These are phyloP conservation scores for Fistularia tabacaria DNA, from an alignment of 2,797 vertebrate species.

Conservation along the genomic window DNA sequence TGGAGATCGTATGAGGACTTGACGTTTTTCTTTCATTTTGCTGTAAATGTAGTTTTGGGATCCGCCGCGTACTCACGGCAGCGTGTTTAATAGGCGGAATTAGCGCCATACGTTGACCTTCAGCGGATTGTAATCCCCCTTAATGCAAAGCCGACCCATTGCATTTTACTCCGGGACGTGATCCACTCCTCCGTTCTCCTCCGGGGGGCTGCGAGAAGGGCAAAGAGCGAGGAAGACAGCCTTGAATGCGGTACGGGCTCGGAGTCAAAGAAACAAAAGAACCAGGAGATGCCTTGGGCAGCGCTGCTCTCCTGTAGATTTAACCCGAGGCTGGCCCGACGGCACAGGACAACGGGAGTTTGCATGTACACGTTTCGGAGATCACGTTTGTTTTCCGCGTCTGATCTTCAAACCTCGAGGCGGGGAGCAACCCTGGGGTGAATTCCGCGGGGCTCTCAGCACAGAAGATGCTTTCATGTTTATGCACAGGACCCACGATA, in stretches of 20 bases:
- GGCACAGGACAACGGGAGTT: background rate
- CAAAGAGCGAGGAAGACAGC: slow-evolving; percentile 13
- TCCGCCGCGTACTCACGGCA: too few relatives aligned
- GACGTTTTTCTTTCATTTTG: too few relatives aligned
- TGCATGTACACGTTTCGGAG: slow-evolving; percentile 3
- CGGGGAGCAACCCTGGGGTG: slow-evolving; percentile 3
- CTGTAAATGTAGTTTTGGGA: too few relatives aligned
- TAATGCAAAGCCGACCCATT: slow-evolving; percentile 22
- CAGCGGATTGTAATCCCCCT: slow-evolving; percentile 28
- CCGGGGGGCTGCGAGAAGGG: slow-evolving; percentile 28
- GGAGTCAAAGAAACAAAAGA: slow-evolving; percentile 6
- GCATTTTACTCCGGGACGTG: background rate
- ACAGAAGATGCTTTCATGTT: too few relatives aligned
- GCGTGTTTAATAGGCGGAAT: slow-evolving; percentile 10
- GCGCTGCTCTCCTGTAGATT: slow-evolving; percentile 10
- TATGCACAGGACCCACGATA: too few relatives aligned
- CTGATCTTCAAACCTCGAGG: too few relatives aligned
- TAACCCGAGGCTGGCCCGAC: background rate
- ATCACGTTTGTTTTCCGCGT: too few relatives aligned
- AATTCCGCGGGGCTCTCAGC: too few relatives aligned
- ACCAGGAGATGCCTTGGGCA: background rate
- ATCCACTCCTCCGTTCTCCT: slow-evolving; percentile 17
- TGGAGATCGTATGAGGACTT: too few relatives aligned
- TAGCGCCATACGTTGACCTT: slow-evolving; percentile 33
- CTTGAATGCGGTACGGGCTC: background rate